Base-by-base conservation (phyloP, 2,797 vertebrate species). In the Cossypha niveicapilla region DNA sequence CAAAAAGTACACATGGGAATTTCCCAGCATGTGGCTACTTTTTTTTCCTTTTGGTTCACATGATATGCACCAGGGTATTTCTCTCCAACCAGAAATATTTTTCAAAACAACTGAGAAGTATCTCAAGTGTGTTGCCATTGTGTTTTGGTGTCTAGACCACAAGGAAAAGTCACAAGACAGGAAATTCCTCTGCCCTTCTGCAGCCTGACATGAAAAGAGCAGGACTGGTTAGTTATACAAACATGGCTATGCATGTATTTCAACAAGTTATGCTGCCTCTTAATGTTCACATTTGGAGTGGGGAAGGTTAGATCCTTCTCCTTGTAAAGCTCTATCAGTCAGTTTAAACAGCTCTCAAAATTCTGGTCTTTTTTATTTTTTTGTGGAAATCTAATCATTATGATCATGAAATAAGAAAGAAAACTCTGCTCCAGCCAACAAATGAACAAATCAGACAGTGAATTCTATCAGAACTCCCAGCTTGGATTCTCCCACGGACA, bases 141-240 rank as follows among this genome's bases (percentile, higher is more conserved):
- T 92, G 78, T 82, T 95, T 77, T 51, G 75, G 61, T 83, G 93
- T 87, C 90, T 92, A 95, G 76, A 91, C 91, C 89, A 91, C 92
- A 94, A 80, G 75, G 61, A 67, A 82, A 93, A 91, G 91, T 95
- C 90, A 95, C 86, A 94, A 77, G 90, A 90, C 90, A 95, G 91
- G 93, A 96, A 96, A 94, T 87, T 85, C 92, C 65, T 95, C 81
- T 89, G 92, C 61, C 75, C 18, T 87, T 74, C 74, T 83, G 53
- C 57, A 83, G 68, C 25, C 57, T 89, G 65, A 87, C 65, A 83
- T 61, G 58, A 77, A 91, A 94, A 83, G 42, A 81, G 32, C 58
- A 86, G 58, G 39, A 86, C 37, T 0, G 0, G 56, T 61, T 73
- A 57, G 34, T 73, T 84, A 88, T 4, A 82, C 50, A 94, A 94